phyloP scores from a whole-genome alignment of 2,113 vertebrate genomes.

The western clawed frog (Xenopus tropicalis) region DNA sequence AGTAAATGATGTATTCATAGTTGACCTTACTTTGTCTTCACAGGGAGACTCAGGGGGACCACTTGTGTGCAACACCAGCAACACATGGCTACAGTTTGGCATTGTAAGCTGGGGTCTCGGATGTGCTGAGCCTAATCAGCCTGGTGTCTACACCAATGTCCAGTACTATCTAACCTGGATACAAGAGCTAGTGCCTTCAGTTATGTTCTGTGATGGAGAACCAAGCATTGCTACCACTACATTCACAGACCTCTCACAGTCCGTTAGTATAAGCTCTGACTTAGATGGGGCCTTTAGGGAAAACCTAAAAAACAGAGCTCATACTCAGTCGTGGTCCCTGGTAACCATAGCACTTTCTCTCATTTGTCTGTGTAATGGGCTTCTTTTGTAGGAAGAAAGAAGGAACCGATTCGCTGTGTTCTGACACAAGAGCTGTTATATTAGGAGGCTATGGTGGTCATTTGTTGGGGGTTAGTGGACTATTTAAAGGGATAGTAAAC shows the following conservation, averaged over 20 bases:
- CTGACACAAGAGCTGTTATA: too few species aligned
- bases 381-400: too few species aligned
- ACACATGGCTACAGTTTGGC: constrained; percentile 41
- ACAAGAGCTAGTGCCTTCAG: not conserved
- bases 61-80: constrained; percentile 35
- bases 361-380: too few species aligned
- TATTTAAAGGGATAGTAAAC: too few species aligned
- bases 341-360: not conserved
- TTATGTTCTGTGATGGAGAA: not conserved
- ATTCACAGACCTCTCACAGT: too few species aligned
- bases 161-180: constrained; percentile 68
- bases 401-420: too few species aligned
- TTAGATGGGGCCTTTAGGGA: too few species aligned
- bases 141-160: constrained; percentile 44
- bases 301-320: too few species aligned
- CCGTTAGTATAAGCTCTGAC: too few species aligned
- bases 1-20: not conserved
- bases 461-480: too few species aligned
- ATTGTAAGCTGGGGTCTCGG: constrained; percentile 38
- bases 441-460: too few species aligned
- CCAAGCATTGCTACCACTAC: too few species aligned
- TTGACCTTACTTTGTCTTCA: not conserved
- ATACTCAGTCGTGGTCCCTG: not conserved
- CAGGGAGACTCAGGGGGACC: constrained; percentile 50
- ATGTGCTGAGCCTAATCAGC: constrained; percentile 27